Evolutionary conservation across 2,113 vertebrate genomes (phyloP).

Genomic region (Puntigrus tetrazona): DNA sequence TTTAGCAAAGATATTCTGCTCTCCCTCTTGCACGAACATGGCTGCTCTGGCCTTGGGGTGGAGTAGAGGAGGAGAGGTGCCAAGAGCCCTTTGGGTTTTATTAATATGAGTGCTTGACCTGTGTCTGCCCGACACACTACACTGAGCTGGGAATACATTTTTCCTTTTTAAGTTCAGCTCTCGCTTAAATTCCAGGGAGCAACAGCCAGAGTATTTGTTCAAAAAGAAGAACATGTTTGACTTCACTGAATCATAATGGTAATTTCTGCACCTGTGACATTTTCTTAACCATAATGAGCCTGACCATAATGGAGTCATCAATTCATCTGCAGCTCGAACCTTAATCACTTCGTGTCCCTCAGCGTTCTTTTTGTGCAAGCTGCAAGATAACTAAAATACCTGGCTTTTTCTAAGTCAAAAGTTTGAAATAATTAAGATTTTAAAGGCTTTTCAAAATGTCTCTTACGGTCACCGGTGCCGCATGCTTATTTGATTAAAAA

Average conservation of each 20-base stretch:
- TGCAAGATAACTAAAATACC: neutral
- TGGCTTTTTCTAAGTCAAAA: neutral
- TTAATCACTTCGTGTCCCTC: neutral
- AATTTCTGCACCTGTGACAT: conserved; percentile 27
- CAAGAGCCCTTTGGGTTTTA: conserved; percentile 49
- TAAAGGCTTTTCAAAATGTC: too few species aligned
- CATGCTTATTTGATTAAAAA: neutral
- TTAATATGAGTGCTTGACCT: conserved; percentile 61
- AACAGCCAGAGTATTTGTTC: conserved; percentile 26
- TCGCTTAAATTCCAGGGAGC: conserved; percentile 10
- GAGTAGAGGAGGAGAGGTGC: conserved; percentile 37
- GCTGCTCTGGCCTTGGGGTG: conserved; percentile 53
- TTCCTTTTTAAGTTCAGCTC: conserved; percentile 20
- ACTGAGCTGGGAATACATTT: conserved; percentile 36
- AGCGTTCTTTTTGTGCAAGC: neutral
- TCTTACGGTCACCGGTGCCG: neutral
- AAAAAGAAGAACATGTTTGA: conserved; percentile 25
- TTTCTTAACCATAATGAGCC: conserved; percentile 33
- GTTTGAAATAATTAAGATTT: neutral
- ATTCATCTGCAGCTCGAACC: neutral
- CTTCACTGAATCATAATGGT: conserved; percentile 23
- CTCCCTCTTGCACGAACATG: conserved; percentile 49
- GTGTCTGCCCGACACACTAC: conserved; percentile 33
- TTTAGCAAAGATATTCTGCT: conserved; percentile 59
- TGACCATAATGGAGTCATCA: conserved; percentile 28